Evolutionary conservation across 2,888 invertebrate species (phyloP).

Genomic region (Fragum fragum): DNA sequence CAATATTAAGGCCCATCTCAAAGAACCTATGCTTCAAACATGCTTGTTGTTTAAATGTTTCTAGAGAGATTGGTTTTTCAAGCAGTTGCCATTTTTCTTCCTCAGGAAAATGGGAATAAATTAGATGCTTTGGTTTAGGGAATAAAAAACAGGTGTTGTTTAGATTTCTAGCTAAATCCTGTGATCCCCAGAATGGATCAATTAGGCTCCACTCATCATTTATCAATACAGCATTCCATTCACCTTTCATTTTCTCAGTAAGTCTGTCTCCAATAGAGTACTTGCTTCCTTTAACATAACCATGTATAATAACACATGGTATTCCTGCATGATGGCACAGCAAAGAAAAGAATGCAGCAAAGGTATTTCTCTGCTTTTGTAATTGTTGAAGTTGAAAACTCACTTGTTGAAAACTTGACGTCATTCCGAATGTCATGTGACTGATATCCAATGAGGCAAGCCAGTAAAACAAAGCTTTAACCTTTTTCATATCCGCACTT

Average conservation of each 20-base stretch:
- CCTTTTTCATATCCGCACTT: conserved; percentile 35
- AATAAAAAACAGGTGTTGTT: conserved; percentile 77
- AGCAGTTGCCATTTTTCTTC: conserved; percentile 79
- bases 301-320: conserved; percentile 78
- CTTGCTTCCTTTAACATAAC: conserved; percentile 77
- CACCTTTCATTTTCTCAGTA: conserved; percentile 54
- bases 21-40: conserved; percentile 80
- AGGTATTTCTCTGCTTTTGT: conserved; percentile 38
- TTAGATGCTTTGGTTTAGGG: conserved; percentile 78
- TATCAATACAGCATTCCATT: conserved; percentile 67
- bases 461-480: conserved; percentile 42
- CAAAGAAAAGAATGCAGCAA: conserved; percentile 50
- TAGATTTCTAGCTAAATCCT: conserved; percentile 56
- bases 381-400: conserved; percentile 43
- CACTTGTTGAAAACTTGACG: conserved; percentile 37
- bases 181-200: conserved; percentile 64
- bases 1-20: conserved; percentile 69
- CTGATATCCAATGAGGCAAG: conserved; percentile 35
- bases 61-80: conserved; percentile 64
- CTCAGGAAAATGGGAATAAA: conserved; percentile 78
- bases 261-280: conserved; percentile 74
- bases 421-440: conserved; percentile 13
- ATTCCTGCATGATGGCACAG: conserved; percentile 68
- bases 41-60: conserved; percentile 75
- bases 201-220: conserved; percentile 57